A percentile compares a stretch with the other conserved stretches of the same genome.
Conservation (phyloP, 2,797 vertebrate species). For the Eulemur albifrons region DNA sequence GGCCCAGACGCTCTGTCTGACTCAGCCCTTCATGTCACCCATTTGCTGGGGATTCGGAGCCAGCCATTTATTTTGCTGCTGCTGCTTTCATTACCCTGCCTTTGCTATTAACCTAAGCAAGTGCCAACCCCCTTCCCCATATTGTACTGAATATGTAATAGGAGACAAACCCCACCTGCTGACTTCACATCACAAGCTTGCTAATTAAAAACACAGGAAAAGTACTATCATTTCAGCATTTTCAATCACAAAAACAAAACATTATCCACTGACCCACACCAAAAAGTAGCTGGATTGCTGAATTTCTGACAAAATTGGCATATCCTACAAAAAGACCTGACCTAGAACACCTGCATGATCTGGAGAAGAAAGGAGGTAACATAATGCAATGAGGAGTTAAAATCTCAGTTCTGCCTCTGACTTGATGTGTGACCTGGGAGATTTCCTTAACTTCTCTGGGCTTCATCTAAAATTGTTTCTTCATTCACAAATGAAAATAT, state of each 20-base stretch:
- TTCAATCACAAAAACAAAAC: slow-evolving; percentile 40
- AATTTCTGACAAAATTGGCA: not conserved
- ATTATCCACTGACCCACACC: not conserved
- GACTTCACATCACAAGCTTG: not conserved
- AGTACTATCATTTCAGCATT: slow-evolving; percentile 19
- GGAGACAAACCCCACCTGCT: not conserved
- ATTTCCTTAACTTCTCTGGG: not conserved
- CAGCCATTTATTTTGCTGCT: not conserved
- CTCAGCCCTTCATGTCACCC: not conserved
- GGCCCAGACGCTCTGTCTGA: not conserved
- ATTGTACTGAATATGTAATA: not conserved
- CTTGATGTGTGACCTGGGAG: not conserved
- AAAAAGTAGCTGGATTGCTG: not conserved
- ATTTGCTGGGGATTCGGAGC: not conserved
- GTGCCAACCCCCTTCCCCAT: not conserved
- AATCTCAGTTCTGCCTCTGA: not conserved
- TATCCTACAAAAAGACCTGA: not conserved
- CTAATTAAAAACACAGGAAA: slow-evolving; percentile 53
- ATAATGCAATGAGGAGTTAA: not conserved
- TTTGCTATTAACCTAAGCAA: slow-evolving; percentile 40
- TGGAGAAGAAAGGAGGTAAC: not conserved
- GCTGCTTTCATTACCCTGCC: slow-evolving; percentile 41
- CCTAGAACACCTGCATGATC: not conserved
- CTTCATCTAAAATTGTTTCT: not conserved
- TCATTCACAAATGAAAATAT: not conserved